Base-by-base conservation (phyloP, 1,140 invertebrate genomes). In the Triops longicaudatus region DNA sequence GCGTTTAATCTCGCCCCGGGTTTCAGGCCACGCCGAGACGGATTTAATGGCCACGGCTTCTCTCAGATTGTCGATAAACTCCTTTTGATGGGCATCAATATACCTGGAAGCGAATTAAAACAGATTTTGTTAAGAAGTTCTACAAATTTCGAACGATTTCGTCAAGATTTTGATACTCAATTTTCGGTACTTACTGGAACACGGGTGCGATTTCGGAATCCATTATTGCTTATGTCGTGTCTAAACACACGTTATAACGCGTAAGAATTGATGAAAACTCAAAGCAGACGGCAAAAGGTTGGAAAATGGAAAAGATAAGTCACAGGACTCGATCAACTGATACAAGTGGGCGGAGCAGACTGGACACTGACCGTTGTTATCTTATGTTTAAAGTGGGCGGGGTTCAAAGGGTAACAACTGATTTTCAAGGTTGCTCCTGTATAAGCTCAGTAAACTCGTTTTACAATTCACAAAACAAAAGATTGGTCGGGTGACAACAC, bases 11-110 rank as follows among this genome's bases (percentile, higher is more conserved):
- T 98, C 95, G 44, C 85, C 82, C 73, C 96, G 85, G 71, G 89
- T 87, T 78, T 94, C 90, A n/a, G 90, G 89, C 91, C 91, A 93
- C 83, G 92, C 91, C n/a, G 97, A 99, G 9, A 99, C 94, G 44
- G 96, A 98, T 82, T 93, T 91, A 81, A 99, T 99, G 3, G 91
- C 93, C 42, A 99, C 96, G 31, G 91, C 93, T 82, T 97, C 92
- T 78, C 88, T 87, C 63, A 99, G 86, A 78, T 89, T 89, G 44
- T 91, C 84, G 78, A 98, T 93, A 83, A 93, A 98, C 37, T 88
- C 86, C 17, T 83, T 80, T 83, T 91, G 88, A 81, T 96, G 90
- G n/a, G 86, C 82, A 82, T 96, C 93, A 77, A 97, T 89, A 81
- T 91, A 88, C 14, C 92, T 94, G 81, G 83, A n/a, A n/a, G n/a